phyloP scores from a whole-genome alignment of 2,113 vertebrate species.

The Stercorarius parasiticus region DNA sequence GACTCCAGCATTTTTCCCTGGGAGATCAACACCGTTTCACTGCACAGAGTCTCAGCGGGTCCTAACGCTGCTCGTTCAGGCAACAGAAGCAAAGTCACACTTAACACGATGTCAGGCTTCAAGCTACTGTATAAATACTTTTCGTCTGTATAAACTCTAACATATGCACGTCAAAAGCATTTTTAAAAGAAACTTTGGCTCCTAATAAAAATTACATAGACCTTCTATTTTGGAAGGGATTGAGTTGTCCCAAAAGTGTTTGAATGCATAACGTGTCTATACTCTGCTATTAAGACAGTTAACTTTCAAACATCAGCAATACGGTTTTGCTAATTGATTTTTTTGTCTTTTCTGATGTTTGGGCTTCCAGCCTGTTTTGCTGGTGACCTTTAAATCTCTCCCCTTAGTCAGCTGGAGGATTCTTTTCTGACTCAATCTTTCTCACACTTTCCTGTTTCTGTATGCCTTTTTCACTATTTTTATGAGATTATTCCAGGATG shows the following conservation, averaged over 20 bases:
- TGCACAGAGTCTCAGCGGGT: neutral
- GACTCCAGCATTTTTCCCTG: neutral
- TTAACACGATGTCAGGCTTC: neutral
- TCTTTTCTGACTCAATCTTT: neutral
- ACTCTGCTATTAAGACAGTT: neutral
- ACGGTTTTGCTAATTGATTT: neutral
- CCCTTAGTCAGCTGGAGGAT: neutral
- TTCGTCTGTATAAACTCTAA: neutral
- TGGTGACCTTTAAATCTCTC: neutral
- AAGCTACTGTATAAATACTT: neutral
- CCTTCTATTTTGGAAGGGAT: neutral
- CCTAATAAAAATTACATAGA: neutral
- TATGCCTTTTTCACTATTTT: neutral
- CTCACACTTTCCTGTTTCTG: neutral
- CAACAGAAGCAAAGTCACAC: neutral
- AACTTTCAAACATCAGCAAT: neutral
- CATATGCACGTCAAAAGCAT: fast-evolving
- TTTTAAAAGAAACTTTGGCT: neutral
- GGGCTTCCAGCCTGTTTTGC: neutral
- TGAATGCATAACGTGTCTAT: fast-evolving
- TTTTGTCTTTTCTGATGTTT: neutral
- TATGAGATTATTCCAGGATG: neutral
- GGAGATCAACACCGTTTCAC: neutral
- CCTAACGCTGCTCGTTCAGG: neutral
- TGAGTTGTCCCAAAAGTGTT: neutral